A percentile compares a stretch with the other conserved stretches of the same genome.
These are phyloP conservation scores for Diglossa cyanea DNA, from an alignment of 2,797 vertebrate species.

Conservation along the genomic window DNA sequence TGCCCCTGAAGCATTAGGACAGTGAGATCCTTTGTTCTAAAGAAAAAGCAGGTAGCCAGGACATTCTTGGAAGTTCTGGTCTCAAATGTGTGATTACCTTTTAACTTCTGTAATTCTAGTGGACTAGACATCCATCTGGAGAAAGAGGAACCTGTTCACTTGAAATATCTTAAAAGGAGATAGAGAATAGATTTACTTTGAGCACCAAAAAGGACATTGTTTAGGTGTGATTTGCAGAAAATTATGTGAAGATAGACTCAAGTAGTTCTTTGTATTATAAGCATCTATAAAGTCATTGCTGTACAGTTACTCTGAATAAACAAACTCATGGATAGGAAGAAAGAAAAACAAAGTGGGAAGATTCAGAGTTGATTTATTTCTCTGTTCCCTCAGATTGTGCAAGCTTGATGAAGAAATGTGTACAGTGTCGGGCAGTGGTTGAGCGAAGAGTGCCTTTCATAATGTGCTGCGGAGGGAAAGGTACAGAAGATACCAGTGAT, in stretches of 20 bases:
- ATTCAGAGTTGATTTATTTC: neutral
- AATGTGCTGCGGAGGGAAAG: conserved; percentile 96
- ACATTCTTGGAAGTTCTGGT: neutral
- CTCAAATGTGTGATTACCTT: neutral
- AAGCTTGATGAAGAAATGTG: conserved; percentile 98
- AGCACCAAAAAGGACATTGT: neutral
- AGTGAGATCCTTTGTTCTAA: neutral
- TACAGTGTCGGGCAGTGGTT: conserved; percentile 96
- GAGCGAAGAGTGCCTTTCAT: conserved; percentile 95
- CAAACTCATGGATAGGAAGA: neutral
- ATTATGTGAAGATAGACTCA: neutral
- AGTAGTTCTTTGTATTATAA: neutral
- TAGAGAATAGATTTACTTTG: neutral
- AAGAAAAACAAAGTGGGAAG: neutral
- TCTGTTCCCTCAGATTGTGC: conserved; percentile 87
- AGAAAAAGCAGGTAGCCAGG: neutral
- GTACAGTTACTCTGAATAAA: neutral
- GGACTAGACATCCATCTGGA: neutral
- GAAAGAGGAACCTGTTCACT: neutral
- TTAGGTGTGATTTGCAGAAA: neutral
- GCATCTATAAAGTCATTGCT: neutral
- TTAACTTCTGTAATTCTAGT: neutral
- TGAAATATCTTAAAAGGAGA: neutral
- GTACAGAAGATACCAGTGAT: conserved; percentile 93
- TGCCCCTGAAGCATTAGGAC: neutral